phyloP scores from a whole-genome alignment of 2,888 invertebrate genomes.

The Apocheima hispidaria region DNA sequence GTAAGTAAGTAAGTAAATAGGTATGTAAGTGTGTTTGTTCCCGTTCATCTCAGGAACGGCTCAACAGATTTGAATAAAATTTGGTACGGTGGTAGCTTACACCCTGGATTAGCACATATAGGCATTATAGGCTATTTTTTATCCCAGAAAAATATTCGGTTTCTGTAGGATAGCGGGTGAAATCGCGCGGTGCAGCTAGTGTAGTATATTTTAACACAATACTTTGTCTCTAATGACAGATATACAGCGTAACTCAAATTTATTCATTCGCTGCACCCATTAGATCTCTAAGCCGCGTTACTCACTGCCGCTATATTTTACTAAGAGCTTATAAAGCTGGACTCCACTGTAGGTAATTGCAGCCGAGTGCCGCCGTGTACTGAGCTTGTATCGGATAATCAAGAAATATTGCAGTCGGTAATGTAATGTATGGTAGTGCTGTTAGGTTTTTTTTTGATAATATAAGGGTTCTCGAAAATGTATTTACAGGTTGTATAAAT shows the following conservation, averaged over 20 bases:
- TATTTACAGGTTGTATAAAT: too few relatives aligned
- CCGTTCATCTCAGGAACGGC: too few relatives aligned
- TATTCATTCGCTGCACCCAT: constrained; percentile 42
- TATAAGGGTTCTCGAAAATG: not conserved
- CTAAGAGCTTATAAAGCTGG: constrained; percentile 45
- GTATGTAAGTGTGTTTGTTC: too few relatives aligned
- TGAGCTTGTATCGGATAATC: constrained; percentile 47
- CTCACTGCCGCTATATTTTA: constrained; percentile 46
- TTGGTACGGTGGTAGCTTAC: too few relatives aligned
- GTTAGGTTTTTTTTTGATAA: not conserved
- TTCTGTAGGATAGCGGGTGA: too few relatives aligned
- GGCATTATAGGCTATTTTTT: too few relatives aligned
- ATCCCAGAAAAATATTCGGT: too few relatives aligned
- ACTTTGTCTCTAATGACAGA: not conserved
- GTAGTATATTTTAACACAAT: not conserved
- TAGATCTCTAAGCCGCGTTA: constrained; percentile 39
- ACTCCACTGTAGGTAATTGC: constrained; percentile 43
- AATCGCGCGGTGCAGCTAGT: too few relatives aligned
- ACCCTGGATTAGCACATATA: too few relatives aligned
- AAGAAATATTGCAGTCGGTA: constrained; percentile 44
- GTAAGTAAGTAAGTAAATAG: too few relatives aligned
- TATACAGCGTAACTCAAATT: constrained; percentile 29
- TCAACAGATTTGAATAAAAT: too few relatives aligned
- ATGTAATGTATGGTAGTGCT: constrained; percentile 34
- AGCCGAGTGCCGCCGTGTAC: constrained; percentile 35